Evolutionary conservation across 53 echinoderm and acorn worm genomes (phyloP).

Genomic region (Antedon mediterranea): DNA sequence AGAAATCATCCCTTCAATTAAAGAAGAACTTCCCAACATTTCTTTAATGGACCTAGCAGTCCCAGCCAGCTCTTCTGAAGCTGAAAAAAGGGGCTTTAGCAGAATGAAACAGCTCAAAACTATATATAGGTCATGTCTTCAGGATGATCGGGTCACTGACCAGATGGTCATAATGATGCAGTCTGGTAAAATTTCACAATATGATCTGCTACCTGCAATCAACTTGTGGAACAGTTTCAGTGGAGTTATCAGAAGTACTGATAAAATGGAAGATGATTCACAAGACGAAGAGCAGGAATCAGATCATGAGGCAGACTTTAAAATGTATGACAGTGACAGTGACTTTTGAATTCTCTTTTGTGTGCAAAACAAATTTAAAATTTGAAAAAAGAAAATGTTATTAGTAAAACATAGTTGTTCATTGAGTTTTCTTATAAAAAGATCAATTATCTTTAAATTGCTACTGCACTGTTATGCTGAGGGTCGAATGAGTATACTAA

Average conservation of each 20-base stretch:
- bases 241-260: not conserved
- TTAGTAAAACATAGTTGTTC: not conserved
- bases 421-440: not conserved
- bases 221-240: constrained; percentile 15
- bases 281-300: not conserved
- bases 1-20: not conserved
- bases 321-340: not conserved
- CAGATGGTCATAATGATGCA: constrained; percentile 11
- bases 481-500: not conserved
- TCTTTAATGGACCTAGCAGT: not conserved
- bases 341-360: not conserved
- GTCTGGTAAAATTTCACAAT: not conserved
- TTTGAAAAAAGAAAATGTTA: no score
- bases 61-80: constrained; percentile 24
- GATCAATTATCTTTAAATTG: no score
- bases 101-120: constrained; percentile 15
- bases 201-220: constrained; percentile 17
- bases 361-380: not conserved
- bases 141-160: constrained; percentile 6
- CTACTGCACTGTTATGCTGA: not conserved
- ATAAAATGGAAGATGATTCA: not conserved
- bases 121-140: constrained; percentile 5
- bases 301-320: not conserved
- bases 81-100: constrained; percentile 33
- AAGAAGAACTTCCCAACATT: constrained; percentile 10